Base-by-base conservation (phyloP, 2,113 vertebrate genomes). In the Actenoides hombroni region DNA sequence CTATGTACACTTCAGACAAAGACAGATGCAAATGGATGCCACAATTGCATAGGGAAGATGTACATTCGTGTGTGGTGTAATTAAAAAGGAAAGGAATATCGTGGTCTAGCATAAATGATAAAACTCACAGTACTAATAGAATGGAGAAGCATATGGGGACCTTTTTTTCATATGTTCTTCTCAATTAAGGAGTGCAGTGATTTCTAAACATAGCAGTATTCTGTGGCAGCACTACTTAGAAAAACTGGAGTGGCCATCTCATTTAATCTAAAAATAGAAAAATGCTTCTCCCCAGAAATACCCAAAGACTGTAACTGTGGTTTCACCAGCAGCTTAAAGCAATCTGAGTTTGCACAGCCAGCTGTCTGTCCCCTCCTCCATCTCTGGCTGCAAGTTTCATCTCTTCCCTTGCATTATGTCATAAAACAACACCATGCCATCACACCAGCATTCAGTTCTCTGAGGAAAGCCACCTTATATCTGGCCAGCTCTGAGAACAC, bases 261-360 rank as follows among this genome's bases (percentile, higher is more conserved):
- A 78, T 93, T 86, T 81, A 35, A 78, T 53, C 76, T 90, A 86
- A 93, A 94, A 96, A 94, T 80, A 89, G 85, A 85, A 65, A 65
- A 93, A 77, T 9, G 24, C 26, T 92, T 86, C 86, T 81, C 57
- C n/a, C 37, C 60, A 24, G 1, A 77, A 86, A 94, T 93, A 86
- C 79, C 39, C 63, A 48, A n/a, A 70, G 63, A 63, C 39, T 90
- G 46, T 83, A 88, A 77, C 39, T 71, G 82, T 39, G 57, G 48
- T 86, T 87, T 96, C 60, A 86, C 21, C 48, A 80, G 70, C 69
- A 91, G 64, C 56, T 89, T 71, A 70, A 71, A 53, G 51, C 73
- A 88, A 63, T 65, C 26, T 40, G 16, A 53, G 73, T 26, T 64
- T 83, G 56, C 42, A 67, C 9, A 51, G 60, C 5, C 23, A 49